These are phyloP conservation scores for Heliconius hewitsoni DNA, from an alignment of 1,140 invertebrate genomes.

Conservation along the genomic window DNA sequence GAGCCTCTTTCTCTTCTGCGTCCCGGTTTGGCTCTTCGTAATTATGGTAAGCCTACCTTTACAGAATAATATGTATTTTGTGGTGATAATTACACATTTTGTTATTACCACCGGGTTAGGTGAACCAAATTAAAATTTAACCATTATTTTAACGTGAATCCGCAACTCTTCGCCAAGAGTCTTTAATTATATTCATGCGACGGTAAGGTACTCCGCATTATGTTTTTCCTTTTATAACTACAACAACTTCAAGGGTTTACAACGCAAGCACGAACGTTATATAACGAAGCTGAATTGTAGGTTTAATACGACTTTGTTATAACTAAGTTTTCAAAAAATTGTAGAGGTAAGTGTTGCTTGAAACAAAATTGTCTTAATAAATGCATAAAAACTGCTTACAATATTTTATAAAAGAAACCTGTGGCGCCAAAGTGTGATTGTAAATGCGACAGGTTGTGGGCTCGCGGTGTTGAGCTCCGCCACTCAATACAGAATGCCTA, in stretches of 20 bases:
- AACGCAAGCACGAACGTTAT: neutral
- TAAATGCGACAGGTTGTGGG: too few species aligned
- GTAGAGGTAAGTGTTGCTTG: neutral
- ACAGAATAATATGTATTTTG: neutral
- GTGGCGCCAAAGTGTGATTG: too few species aligned
- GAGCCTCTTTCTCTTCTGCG: too few species aligned
- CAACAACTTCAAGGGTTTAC: neutral
- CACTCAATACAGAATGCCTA: too few species aligned
- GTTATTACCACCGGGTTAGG: neutral
- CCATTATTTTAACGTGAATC: conserved; percentile 28
- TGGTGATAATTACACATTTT: neutral
- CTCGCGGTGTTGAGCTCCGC: too few species aligned
- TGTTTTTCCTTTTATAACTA: conserved; percentile 13
- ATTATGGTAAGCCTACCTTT: neutral
- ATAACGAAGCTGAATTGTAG: neutral
- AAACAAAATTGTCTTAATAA: too few species aligned
- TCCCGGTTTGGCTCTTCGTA: too few species aligned
- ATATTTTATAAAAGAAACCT: too few species aligned
- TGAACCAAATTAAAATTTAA: conserved; percentile 29
- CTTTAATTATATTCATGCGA: conserved; percentile 33
- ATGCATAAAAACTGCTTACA: too few species aligned
- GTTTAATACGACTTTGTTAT: neutral
- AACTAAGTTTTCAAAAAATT: neutral
- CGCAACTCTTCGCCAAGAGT: neutral
- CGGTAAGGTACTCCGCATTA: neutral